These are phyloP conservation scores for Apodemus speciosus DNA, from an alignment of 2,113 vertebrate species.

Conservation along the genomic window DNA sequence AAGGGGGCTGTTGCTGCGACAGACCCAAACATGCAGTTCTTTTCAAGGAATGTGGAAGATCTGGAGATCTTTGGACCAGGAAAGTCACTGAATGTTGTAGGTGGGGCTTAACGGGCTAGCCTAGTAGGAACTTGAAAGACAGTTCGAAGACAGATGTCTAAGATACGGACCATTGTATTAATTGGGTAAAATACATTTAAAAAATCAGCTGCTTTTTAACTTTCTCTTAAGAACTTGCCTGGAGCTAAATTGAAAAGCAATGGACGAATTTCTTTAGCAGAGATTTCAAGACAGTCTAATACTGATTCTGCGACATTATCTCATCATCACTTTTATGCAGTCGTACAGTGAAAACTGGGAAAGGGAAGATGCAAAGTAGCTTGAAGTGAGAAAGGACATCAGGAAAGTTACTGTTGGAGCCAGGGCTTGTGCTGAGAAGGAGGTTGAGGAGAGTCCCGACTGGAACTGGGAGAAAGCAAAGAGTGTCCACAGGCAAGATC, in stretches of 20 bases:
- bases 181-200: background rate
- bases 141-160: background rate
- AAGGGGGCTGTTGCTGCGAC: background rate
- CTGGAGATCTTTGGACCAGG: background rate
- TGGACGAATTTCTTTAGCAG: background rate
- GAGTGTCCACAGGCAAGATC: background rate
- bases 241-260: background rate
- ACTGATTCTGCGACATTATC: background rate
- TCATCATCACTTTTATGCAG: background rate
- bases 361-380: no score
- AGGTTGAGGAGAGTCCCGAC: no score
- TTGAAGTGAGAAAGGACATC: background rate
- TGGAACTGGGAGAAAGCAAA: background rate
- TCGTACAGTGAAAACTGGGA: background rate
- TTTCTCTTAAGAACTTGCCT: background rate
- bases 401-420: background rate
- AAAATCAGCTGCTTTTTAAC: background rate
- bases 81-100: background rate
- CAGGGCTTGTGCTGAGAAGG: background rate
- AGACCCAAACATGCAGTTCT: background rate
- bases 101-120: background rate
- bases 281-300: background rate
- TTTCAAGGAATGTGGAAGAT: background rate
- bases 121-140: background rate
- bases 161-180: background rate